Evolutionary conservation across 2,888 invertebrate species (phyloP).

Genomic region (Cerastis rubricosa): DNA sequence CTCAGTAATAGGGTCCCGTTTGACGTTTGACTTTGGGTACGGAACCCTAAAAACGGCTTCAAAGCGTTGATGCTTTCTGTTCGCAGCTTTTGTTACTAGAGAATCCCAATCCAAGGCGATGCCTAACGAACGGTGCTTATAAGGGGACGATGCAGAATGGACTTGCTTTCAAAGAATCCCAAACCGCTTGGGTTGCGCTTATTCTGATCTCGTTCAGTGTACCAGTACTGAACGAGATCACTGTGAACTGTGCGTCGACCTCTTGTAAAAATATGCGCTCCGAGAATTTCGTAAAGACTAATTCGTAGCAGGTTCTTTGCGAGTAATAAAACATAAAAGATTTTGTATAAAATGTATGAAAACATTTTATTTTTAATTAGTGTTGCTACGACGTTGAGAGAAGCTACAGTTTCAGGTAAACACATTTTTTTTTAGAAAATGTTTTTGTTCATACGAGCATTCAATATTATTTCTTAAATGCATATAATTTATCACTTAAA

Average conservation of each 20-base stretch:
- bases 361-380: constrained; percentile 2
- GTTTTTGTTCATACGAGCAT: background rate
- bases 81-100: background rate
- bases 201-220: background rate
- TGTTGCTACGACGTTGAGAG: background rate
- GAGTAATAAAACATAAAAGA: background rate
- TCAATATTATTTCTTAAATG: background rate
- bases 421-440: background rate
- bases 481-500: background rate
- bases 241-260: background rate
- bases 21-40: no score
- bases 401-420: background rate
- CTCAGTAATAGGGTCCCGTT: no score
- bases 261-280: background rate
- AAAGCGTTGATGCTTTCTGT: background rate
- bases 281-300: background rate
- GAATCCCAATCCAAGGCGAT: background rate
- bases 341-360: constrained; percentile 1
- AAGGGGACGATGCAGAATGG: background rate
- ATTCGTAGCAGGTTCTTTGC: background rate
- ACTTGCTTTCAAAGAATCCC: background rate
- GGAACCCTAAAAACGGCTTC: constrained; percentile 25
- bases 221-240: no score
- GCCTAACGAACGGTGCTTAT: background rate
- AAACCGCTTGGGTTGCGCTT: background rate